Conservation (phyloP, 2,888 invertebrate genomes). For the Sylvicola cinctus region DNA sequence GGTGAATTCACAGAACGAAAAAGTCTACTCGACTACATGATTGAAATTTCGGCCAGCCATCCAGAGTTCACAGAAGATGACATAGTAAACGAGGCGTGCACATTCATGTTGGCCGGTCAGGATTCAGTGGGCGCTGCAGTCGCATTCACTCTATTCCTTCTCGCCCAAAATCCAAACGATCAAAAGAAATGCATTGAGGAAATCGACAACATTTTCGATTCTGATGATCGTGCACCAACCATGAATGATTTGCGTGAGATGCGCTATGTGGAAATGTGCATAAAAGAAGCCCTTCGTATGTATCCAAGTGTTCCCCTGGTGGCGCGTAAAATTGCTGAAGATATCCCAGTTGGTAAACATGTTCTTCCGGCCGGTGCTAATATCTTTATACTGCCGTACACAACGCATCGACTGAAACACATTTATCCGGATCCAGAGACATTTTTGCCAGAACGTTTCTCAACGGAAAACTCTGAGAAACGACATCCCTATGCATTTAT, state of each 20-base stretch:
- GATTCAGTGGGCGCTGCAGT: constrained; percentile 36
- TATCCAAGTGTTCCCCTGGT: constrained; percentile 25
- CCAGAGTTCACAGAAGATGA: constrained; percentile 32
- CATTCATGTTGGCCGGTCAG: constrained; percentile 42
- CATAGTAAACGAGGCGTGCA: constrained; percentile 35
- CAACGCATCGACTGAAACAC: constrained; percentile 32
- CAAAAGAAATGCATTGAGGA: constrained; percentile 29
- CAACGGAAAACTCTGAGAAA: constrained; percentile 26
- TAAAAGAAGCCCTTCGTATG: constrained; percentile 41
- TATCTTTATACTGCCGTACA: constrained; percentile 31
- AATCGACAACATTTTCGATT: constrained; percentile 25
- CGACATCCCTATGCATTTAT: constrained; percentile 34
- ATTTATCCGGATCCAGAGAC: constrained; percentile 33
- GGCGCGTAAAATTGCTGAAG: constrained; percentile 21
- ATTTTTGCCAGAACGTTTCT: constrained; percentile 35
- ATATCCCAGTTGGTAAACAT: constrained; percentile 23
- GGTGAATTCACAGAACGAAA: constrained; percentile 14
- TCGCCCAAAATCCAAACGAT: constrained; percentile 30
- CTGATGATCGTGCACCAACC: constrained; percentile 25
- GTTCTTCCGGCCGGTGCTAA: constrained; percentile 32
- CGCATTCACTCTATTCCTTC: constrained; percentile 31
- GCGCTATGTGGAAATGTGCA: constrained; percentile 45
- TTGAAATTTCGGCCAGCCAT: constrained; percentile 29
- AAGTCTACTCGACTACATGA: constrained; percentile 31
- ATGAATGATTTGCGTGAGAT: constrained; percentile 37